phyloP scores from a whole-genome alignment of 92 coral and sea anemone genomes.

The Palythoa heliodiscus region DNA sequence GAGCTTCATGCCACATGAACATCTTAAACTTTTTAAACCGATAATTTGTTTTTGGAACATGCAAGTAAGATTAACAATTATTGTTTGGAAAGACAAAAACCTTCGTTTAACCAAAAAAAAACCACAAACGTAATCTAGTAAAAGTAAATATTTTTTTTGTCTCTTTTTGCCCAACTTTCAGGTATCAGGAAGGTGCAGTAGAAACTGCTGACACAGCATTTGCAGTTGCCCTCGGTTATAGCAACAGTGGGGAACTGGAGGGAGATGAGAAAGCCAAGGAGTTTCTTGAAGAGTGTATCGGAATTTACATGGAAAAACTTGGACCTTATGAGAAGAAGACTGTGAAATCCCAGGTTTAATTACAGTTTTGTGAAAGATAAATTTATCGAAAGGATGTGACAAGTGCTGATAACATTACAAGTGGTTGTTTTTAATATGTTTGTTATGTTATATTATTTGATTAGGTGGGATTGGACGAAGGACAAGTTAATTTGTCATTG shows the following conservation, averaged over 20 bases:
- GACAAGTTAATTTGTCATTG: no score
- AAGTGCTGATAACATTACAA: no score
- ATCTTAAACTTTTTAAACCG: not conserved
- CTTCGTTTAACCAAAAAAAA: no score
- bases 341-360: constrained; percentile 76
- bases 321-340: constrained; percentile 85
- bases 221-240: constrained; percentile 39
- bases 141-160: no score
- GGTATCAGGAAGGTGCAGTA: constrained; percentile 69
- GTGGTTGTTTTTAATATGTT: no score
- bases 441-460: no score
- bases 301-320: constrained; percentile 63
- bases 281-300: constrained; percentile 67
- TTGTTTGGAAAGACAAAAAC: no score
- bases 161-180: not conserved
- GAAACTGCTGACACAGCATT: constrained; percentile 83
- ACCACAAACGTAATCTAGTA: no score
- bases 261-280: constrained; percentile 48
- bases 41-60: no score
- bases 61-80: no score
- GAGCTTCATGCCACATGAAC: not conserved
- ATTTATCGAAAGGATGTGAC: no score
- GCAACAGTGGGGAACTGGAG: constrained; percentile 7
- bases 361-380: not conserved
- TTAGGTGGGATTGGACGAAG: no score